Conservation (phyloP, 1,140 invertebrate species). For the Chelonus insularis region DNA sequence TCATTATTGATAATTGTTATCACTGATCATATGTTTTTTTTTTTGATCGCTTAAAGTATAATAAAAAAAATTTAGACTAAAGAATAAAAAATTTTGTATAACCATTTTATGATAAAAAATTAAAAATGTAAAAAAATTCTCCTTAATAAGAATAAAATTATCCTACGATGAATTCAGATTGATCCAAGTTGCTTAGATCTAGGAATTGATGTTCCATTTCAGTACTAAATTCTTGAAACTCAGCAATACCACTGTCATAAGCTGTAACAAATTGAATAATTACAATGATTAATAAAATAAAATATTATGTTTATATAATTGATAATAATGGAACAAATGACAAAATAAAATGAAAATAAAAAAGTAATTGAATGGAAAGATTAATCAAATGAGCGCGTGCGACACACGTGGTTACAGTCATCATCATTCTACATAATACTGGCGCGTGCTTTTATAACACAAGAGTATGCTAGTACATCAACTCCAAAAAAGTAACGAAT, state of each 20-base stretch:
- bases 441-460: constrained; percentile 36
- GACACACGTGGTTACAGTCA: constrained; percentile 43
- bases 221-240: constrained; percentile 53
- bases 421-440: constrained; percentile 33
- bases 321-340: constrained; percentile 24
- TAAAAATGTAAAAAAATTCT: no score
- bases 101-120: not conserved
- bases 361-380: constrained; percentile 36
- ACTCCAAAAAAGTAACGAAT: constrained; percentile 47
- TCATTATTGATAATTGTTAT: no score
- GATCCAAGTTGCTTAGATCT: constrained; percentile 51
- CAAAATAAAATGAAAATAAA: constrained; percentile 2
- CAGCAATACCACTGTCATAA: constrained; percentile 45
- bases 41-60: no score
- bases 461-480: constrained; percentile 29
- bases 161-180: constrained; percentile 43
- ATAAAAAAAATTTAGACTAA: no score
- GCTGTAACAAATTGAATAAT: constrained; percentile 38
- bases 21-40: no score
- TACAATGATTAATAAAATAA: constrained; percentile 11
- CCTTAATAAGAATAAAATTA: no score
- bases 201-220: constrained; percentile 57
- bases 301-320: constrained; percentile 24
- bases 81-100: no score
- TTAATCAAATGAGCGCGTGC: constrained; percentile 36